These are phyloP conservation scores for Brachionus koreanus DNA, from an alignment of 1,140 invertebrate species.

Conservation along the genomic window DNA sequence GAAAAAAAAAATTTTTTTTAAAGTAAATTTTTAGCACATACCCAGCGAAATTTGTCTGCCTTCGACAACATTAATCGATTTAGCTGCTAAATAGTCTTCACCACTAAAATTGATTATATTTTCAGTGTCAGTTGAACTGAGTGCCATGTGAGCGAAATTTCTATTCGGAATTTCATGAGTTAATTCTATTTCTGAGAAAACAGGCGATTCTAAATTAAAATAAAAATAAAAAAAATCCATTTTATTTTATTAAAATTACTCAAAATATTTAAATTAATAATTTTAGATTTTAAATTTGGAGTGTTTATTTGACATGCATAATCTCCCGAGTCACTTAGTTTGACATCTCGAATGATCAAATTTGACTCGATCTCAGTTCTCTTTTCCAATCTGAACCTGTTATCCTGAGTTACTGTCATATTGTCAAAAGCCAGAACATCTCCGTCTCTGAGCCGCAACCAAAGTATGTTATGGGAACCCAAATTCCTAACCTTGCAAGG, in stretches of 20 bases:
- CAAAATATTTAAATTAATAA: conserved; percentile 36
- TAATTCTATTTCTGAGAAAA: conserved; percentile 20
- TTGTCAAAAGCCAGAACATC: conserved; percentile 34
- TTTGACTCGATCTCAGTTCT: not conserved
- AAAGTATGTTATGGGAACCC: conserved; percentile 8
- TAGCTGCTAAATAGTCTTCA: not conserved
- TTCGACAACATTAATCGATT: conserved; percentile 38
- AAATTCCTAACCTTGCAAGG: conserved; percentile 26
- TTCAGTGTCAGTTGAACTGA: not conserved
- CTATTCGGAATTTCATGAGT: not conserved
- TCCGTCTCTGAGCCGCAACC: conserved; percentile 28
- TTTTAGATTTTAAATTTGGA: conserved; percentile 5
- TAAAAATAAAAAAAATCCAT: not conserved
- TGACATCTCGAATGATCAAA: not conserved
- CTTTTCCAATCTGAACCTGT: not conserved
- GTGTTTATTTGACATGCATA: conserved; percentile 44
- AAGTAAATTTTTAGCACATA: not conserved
- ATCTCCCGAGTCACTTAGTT: conserved; percentile 17
- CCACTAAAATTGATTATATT: not conserved
- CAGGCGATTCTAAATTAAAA: conserved; percentile 9
- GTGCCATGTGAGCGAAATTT: not conserved
- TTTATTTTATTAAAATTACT: not conserved
- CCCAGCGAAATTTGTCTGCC: conserved; percentile 28
- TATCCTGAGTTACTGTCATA: conserved; percentile 15
- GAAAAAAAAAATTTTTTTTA: not conserved